These are phyloP conservation scores for Sinocyclocheilus anophthalmus DNA, from an alignment of 2,113 vertebrate genomes.

Conservation along the genomic window DNA sequence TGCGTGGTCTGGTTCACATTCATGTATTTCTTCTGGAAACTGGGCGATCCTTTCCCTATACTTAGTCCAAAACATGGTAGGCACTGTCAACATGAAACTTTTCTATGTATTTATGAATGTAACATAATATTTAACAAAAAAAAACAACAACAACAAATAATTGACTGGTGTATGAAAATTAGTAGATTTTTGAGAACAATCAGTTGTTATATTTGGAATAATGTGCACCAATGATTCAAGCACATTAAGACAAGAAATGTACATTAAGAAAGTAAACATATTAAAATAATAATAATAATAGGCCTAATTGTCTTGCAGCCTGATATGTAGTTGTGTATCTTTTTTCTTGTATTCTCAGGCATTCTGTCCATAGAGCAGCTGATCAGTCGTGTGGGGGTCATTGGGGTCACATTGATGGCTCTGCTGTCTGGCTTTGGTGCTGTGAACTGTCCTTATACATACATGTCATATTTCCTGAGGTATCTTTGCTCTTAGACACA, in stretches of 20 bases:
- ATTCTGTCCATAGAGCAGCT: constrained; percentile 98
- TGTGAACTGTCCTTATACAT: constrained; percentile 98
- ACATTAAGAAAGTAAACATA: background rate
- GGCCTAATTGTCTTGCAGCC: no score
- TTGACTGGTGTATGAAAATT: background rate
- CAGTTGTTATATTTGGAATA: background rate
- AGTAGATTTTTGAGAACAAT: background rate
- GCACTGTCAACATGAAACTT: constrained; percentile 15
- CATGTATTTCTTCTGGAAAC: constrained; percentile 99
- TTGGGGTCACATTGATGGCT: constrained; percentile 98
- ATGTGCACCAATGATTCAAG: background rate
- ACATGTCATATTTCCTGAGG: constrained; percentile 99
- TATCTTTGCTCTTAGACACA: constrained; percentile 56
- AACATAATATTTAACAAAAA: background rate
- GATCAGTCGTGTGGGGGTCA: constrained; percentile 97
- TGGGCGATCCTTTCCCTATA: constrained; percentile 97
- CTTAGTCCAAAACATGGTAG: constrained; percentile 97
- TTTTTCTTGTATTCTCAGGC: constrained; percentile 71
- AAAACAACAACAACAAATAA: no score
- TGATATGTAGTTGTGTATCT: background rate
- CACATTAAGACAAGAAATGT: background rate
- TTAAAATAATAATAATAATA: background rate
- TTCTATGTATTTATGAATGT: background rate
- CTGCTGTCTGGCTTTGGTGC: constrained; percentile 97
- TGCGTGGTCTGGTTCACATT: constrained; percentile 96